These are phyloP conservation scores for Rhinichthys osculus DNA, from an alignment of 2,797 vertebrate genomes.

Conservation along the genomic window DNA sequence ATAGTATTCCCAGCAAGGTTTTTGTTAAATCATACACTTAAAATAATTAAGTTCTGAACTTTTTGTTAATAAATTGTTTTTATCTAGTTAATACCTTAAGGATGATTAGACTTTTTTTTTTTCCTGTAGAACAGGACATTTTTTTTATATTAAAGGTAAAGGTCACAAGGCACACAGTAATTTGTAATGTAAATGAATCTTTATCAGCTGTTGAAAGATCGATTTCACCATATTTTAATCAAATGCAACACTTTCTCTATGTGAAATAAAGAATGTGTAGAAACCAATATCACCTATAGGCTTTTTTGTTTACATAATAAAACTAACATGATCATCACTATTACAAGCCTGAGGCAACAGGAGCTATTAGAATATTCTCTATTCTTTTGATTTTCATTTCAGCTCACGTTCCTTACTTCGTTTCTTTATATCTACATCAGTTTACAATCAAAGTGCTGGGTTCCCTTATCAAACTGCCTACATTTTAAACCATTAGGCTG, in stretches of 20 bases:
- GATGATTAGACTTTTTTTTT: not conserved
- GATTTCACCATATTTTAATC: not conserved
- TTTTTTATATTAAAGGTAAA: not conserved
- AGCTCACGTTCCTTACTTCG: not conserved
- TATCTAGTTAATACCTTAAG: not conserved
- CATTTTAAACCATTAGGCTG: not conserved
- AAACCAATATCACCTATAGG: not conserved
- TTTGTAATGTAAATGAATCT: not conserved
- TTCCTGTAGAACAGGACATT: not conserved
- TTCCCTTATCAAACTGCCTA: not conserved
- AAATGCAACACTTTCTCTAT: not conserved
- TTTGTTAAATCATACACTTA: no score
- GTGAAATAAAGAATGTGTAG: not conserved
- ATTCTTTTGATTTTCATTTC: conserved; percentile 7
- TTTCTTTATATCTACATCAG: conserved; percentile 2
- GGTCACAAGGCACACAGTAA: conserved; percentile 39
- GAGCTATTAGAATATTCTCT: not conserved
- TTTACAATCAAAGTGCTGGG: not conserved
- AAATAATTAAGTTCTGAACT: no score
- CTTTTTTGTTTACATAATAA: conserved; percentile 5
- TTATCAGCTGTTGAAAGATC: not conserved
- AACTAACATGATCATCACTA: not conserved
- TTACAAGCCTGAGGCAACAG: conserved; percentile 10
- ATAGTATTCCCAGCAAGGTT: not conserved
- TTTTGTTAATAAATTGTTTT: no score